A percentile compares a stretch with the other conserved stretches of the same genome.
These are phyloP conservation scores for Aspiorhynchus laticeps DNA, from an alignment of 2,113 vertebrate species.

Conservation along the genomic window DNA sequence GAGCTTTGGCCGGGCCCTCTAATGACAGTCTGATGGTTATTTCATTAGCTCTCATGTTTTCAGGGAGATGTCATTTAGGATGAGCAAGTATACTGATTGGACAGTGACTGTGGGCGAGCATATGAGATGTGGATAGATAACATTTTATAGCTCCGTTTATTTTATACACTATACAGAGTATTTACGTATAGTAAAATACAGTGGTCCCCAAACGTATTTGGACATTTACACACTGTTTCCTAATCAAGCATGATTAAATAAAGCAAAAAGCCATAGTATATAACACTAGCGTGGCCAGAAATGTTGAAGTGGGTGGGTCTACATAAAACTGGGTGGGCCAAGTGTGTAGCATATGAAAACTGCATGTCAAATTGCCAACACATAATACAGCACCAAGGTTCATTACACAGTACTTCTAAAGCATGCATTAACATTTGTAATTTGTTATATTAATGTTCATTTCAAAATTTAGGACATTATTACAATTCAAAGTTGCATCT, in stretches of 20 bases:
- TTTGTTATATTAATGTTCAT: too few species aligned
- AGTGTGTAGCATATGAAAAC: too few species aligned
- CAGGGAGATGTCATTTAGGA: constrained; percentile 77
- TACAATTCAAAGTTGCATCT: too few species aligned
- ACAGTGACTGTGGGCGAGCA: constrained; percentile 62
- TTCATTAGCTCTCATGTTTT: constrained; percentile 81
- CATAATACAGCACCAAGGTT: too few species aligned
- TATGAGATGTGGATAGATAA: constrained; percentile 62
- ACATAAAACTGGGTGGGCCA: too few species aligned
- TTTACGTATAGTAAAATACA: too few species aligned
- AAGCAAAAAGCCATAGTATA: background rate
- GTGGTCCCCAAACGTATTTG: background rate
- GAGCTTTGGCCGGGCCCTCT: constrained; percentile 45
- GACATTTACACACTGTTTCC: background rate
- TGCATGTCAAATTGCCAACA: too few species aligned
- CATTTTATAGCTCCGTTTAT: constrained; percentile 41
- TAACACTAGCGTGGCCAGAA: too few species aligned
- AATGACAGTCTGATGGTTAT: constrained; percentile 80
- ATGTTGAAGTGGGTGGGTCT: too few species aligned
- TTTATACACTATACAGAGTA: background rate
- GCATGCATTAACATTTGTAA: too few species aligned
- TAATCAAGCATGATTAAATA: background rate
- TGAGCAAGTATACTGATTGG: constrained; percentile 72
- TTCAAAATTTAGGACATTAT: too few species aligned
- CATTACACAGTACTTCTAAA: too few species aligned